Base-by-base conservation (phyloP, 2,888 invertebrate genomes). In the Cheilosia vulpina region DNA sequence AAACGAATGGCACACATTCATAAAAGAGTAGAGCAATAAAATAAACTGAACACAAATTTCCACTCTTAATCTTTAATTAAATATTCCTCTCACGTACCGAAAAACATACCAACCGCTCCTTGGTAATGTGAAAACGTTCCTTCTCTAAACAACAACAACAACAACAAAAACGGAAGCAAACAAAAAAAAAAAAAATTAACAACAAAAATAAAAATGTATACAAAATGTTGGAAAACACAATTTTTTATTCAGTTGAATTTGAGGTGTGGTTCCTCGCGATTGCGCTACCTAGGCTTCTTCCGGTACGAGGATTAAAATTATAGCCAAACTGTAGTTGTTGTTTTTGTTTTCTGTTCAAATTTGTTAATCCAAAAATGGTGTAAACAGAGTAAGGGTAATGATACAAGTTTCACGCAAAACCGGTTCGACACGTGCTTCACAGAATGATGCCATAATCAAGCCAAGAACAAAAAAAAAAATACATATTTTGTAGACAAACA, bases 241-340 rank as follows among this genome's bases (percentile, higher is more conserved):
- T 38, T 53, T 47, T 9, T 21, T 7, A 11, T 57, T 78, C 69
- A 78, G 80, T 73, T 80, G 73, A 66, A 66, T 73, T 66, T 60
- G 60, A 80, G 80, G 80, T 73, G 80, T 80, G 80, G 80, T 62
- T 80, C 80, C 31, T 73, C 66, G 80, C 80, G 80, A 80, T 80
- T 80, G 80, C 80, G 80, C 80, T 73, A 73, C 73, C 80, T 52
- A n/a, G 57, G 52, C 34, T 31, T 52, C 66, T 55, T 53, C 53
- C 47, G 63, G 50, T 43, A 41, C 50, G 31, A 34, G 65, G 72
- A 65, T 79, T 69, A 47, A 62, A 34, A 63, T 45, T 27, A 38
- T 17, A 47, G 41, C 50, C 41, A 21, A 62, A 71, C 7, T 52
- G 21, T 50, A 47, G 17, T 27, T 38, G 21, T 53, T 19, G 5